phyloP scores from a whole-genome alignment of 1,140 invertebrate species.

The Panulirus ornatus region DNA sequence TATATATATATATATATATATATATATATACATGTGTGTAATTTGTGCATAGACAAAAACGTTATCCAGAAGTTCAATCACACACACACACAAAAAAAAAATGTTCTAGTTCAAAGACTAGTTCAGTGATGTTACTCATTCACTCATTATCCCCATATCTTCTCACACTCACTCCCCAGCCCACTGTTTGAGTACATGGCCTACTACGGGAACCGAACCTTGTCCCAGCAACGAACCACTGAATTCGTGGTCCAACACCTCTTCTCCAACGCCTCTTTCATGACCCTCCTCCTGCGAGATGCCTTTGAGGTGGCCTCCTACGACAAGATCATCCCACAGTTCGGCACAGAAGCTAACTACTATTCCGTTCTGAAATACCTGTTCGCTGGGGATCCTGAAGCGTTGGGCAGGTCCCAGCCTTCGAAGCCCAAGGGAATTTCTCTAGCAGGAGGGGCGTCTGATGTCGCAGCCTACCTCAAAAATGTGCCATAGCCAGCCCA shows the following conservation, averaged over 20 bases:
- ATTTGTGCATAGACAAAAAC: too few relatives aligned
- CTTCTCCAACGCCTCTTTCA: conserved; percentile 70
- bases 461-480: neutral
- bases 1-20: too few relatives aligned
- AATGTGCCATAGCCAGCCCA: too few relatives aligned
- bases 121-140: neutral
- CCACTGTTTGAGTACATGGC: conserved; percentile 74
- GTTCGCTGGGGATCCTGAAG: conserved; percentile 12
- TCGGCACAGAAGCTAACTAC: conserved; percentile 63
- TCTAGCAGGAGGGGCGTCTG: conserved; percentile 10
- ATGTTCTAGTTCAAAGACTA: too few relatives aligned
- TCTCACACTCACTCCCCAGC: conserved; percentile 30
- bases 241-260: conserved; percentile 58
- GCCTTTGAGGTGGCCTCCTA: conserved; percentile 71
- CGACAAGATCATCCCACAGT: conserved; percentile 75
- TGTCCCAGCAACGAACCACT: conserved; percentile 66
- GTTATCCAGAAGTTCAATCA: too few relatives aligned
- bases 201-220: conserved; percentile 73
- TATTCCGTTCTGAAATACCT: conserved; percentile 67
- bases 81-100: neutral
- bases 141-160: neutral
- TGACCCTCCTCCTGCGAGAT: conserved; percentile 47
- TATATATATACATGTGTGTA: too few relatives aligned
- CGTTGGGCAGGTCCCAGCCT: neutral
- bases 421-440: neutral